These are phyloP conservation scores for Diplogasteroides magnus DNA, from an alignment of 1,140 invertebrate genomes.

Conservation along the genomic window DNA sequence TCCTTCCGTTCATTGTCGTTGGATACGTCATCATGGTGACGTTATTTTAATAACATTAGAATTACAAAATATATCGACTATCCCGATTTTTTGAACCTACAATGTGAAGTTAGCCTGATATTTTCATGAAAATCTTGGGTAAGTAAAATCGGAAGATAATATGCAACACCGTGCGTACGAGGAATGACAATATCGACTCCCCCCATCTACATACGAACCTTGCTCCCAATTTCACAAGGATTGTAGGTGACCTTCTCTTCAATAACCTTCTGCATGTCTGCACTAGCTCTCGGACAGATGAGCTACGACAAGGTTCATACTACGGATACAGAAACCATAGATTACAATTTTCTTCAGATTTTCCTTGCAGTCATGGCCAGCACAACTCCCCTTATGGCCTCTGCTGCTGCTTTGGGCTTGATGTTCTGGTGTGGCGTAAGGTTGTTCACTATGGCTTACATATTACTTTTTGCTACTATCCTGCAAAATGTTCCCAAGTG, in stretches of 20 bases:
- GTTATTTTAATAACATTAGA: too few relatives aligned
- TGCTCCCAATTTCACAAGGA: not conserved
- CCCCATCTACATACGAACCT: too few relatives aligned
- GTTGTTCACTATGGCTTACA: too few relatives aligned
- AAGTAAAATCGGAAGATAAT: too few relatives aligned
- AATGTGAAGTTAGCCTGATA: too few relatives aligned
- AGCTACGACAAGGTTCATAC: slow-evolving; percentile 20
- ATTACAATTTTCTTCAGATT: slow-evolving; percentile 22
- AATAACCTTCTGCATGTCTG: slow-evolving; percentile 44
- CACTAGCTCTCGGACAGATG: slow-evolving; percentile 31
- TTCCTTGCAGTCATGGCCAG: slow-evolving; percentile 44
- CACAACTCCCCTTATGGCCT: slow-evolving; percentile 52
- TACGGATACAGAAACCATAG: not conserved
- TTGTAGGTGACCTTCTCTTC: slow-evolving; percentile 36
- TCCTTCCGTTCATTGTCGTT: slow-evolving; percentile 50
- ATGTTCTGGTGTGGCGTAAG: slow-evolving; percentile 44
- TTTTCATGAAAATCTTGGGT: too few relatives aligned
- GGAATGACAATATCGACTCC: too few relatives aligned
- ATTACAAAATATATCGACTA: too few relatives aligned
- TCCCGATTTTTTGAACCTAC: too few relatives aligned
- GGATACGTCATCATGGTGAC: slow-evolving; percentile 49
- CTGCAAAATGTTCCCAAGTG: too few relatives aligned
- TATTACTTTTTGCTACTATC: too few relatives aligned
- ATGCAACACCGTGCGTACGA: too few relatives aligned
- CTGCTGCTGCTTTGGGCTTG: slow-evolving; percentile 44